Percentiles rank a stretch among this genome's conserved stretches.
phyloP scores from a whole-genome alignment of 2,797 vertebrate species.

The Bryconaethiops microstoma region DNA sequence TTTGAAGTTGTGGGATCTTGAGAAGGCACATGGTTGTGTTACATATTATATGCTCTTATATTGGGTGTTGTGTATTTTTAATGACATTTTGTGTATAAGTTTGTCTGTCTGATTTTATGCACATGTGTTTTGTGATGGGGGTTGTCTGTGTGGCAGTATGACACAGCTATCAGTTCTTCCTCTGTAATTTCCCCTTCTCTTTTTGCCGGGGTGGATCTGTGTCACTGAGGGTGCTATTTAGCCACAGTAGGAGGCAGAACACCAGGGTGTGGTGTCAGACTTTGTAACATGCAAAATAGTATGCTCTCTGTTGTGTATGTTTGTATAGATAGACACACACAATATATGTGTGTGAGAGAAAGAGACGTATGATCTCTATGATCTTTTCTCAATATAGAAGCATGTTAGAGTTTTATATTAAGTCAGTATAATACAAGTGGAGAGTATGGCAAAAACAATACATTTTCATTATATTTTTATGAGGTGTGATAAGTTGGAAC shows the following conservation, averaged over 20 bases:
- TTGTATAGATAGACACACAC: no score
- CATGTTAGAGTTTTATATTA: no score
- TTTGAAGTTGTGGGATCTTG: background rate
- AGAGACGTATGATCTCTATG: no score
- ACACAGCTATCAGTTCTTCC: conserved; percentile 65
- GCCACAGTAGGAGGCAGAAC: conserved; percentile 49
- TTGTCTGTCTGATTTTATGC: background rate
- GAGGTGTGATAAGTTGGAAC: no score
- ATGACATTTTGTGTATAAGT: background rate
- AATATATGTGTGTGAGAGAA: background rate
- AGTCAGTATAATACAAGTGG: no score
- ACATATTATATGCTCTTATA: background rate
- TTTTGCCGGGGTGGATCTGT: conserved; percentile 63
- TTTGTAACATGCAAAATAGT: conserved; percentile 44
- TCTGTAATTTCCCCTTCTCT: conserved; percentile 71
- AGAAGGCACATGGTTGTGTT: background rate
- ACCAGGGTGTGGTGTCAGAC: conserved; percentile 40
- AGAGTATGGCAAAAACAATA: no score
- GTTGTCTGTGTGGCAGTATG: conserved; percentile 27
- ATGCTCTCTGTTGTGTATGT: background rate
- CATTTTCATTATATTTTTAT: no score
- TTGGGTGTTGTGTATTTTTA: background rate
- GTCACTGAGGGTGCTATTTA: conserved; percentile 73
- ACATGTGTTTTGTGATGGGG: background rate
- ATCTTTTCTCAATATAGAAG: no score